Conservation (phyloP, 2,888 invertebrate species). For the Tuta absoluta region DNA sequence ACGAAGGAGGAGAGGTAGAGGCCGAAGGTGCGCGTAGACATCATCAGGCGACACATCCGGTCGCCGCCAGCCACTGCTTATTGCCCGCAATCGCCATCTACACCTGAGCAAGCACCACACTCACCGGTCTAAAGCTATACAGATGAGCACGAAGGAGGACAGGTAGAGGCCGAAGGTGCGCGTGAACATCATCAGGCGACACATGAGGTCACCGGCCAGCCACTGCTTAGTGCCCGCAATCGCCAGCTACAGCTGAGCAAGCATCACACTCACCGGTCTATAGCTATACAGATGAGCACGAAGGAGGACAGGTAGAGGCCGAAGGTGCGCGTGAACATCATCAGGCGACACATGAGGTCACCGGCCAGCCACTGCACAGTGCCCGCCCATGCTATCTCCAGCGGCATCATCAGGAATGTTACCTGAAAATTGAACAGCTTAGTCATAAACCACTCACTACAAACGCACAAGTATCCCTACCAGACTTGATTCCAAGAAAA, state of each 20-base stretch:
- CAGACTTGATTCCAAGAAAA: too few relatives aligned
- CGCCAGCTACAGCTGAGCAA: too few relatives aligned
- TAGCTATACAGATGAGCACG: slow-evolving; percentile 92
- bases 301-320: slow-evolving; percentile 94
- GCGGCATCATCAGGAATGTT: slow-evolving; percentile 93
- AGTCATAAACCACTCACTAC: too few relatives aligned
- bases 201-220: not conserved
- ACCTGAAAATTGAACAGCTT: slow-evolving; percentile 76
- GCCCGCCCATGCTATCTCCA: slow-evolving; percentile 93
- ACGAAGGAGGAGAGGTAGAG: too few relatives aligned
- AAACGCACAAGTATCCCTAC: too few relatives aligned
- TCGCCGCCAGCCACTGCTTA: too few relatives aligned
- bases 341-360: slow-evolving; percentile 90
- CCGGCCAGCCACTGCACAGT: slow-evolving; percentile 94
- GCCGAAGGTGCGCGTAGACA: too few relatives aligned
- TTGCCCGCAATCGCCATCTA: too few relatives aligned
- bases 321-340: slow-evolving; percentile 93
- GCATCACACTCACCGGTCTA: slow-evolving; percentile 85
- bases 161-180: too few relatives aligned
- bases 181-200: too few relatives aligned
- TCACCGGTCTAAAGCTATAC: not conserved
- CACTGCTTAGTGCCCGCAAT: too few relatives aligned
- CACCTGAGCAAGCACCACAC: slow-evolving; percentile 49
- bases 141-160: not conserved
- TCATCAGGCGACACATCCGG: too few relatives aligned